phyloP scores from a whole-genome alignment of 2,888 invertebrate genomes.

The Polyommatus iphigenia region DNA sequence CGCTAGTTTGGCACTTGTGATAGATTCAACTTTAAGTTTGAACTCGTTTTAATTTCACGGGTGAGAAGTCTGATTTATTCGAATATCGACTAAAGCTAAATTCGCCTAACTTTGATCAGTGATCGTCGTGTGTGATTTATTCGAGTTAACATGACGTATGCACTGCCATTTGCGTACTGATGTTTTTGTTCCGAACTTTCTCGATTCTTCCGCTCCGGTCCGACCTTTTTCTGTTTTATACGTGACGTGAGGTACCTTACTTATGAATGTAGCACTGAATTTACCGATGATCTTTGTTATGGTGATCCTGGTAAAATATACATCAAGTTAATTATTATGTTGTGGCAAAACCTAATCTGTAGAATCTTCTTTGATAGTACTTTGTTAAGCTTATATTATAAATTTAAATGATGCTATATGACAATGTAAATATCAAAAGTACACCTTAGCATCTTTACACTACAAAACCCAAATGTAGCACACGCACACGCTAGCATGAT shows the following conservation, averaged over 20 bases:
- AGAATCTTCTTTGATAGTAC: too few species aligned
- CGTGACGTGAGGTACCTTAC: constrained; percentile 14
- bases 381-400: too few species aligned
- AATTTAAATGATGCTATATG: too few species aligned
- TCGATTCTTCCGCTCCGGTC: background rate
- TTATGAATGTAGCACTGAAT: background rate
- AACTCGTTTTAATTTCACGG: constrained; percentile 63
- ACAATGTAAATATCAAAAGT: too few species aligned
- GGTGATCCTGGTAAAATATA: background rate
- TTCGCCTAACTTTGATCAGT: constrained; percentile 62
- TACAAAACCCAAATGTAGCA: too few species aligned
- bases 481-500: too few species aligned
- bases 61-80: constrained; percentile 59
- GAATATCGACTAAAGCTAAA: constrained; percentile 61
- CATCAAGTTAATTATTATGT: background rate
- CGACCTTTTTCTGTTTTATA: constrained; percentile 10
- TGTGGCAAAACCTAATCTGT: background rate
- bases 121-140: constrained; percentile 64
- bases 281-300: background rate
- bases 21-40: constrained; percentile 53
- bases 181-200: constrained; percentile 37
- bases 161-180: constrained; percentile 39
- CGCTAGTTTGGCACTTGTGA: constrained; percentile 42
- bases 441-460: too few species aligned
- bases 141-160: constrained; percentile 53